phyloP scores from a whole-genome alignment of 2,113 vertebrate species.

The Upupa epops region DNA sequence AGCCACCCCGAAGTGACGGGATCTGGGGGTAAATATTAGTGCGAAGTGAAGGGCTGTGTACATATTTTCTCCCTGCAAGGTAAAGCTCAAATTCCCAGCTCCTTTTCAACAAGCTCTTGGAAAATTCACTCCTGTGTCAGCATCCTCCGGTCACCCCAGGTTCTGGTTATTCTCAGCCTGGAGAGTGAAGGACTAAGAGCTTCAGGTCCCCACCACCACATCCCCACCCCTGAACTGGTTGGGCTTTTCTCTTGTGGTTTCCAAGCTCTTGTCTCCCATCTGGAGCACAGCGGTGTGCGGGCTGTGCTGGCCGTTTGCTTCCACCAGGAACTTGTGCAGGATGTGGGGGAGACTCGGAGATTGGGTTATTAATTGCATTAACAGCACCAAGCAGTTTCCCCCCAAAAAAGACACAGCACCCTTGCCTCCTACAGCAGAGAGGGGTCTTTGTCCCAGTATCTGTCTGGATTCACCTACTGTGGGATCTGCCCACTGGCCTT shows the following conservation, averaged over 20 bases:
- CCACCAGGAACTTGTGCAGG: background rate
- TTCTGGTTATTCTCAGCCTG: background rate
- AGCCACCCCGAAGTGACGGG: background rate
- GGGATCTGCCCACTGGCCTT: background rate
- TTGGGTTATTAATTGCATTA: background rate
- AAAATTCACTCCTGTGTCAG: background rate
- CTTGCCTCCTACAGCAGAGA: rapidly evolving
- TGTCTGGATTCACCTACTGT: rapidly evolving
- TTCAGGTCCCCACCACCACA: background rate
- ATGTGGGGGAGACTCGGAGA: background rate
- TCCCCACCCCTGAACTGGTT: background rate
- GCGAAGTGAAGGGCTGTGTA: background rate
- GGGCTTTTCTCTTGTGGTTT: background rate
- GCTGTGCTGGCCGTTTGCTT: constrained; percentile 6
- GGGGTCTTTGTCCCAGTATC: background rate
- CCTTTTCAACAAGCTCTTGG: background rate
- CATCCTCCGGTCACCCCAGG: background rate
- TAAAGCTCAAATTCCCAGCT: background rate
- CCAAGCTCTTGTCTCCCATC: background rate
- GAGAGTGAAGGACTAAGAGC: background rate
- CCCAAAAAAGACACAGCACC: background rate
- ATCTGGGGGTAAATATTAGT: constrained; percentile 39
- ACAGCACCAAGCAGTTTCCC: background rate
- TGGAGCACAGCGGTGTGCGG: background rate
- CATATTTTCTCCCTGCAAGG: constrained; percentile 19